Evolutionary conservation across 1,140 invertebrate genomes (phyloP), one percentile per base, ranked within the genome.

Genomic region (Ceratina japonica): DNA sequence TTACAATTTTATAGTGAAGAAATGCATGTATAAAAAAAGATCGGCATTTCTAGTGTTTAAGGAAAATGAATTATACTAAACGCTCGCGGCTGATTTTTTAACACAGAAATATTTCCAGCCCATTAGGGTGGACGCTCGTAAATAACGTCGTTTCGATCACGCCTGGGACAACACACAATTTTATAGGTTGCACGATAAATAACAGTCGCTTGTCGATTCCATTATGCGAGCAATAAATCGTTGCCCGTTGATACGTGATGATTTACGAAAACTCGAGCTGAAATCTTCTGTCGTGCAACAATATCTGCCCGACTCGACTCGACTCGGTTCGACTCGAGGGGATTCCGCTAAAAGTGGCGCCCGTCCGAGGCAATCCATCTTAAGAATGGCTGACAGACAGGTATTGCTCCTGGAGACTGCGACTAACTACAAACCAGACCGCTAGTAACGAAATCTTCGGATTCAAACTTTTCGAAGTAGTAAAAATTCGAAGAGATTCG

Each of bases 321-420:
- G 49, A 49, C 56, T 59, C 51, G 31, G 18, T 20, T 64, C 61
- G 27, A 15, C 16, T 2, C 49, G 64, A 3, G 27, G 54, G 37
- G 58, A 52, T 24, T 12, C 22, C 64, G 65, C 72, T 64, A 83
- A 68, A 61, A 70, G 61, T 24, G 52, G 37, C 24, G 61, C 20
- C 54, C 75, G 76, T 58, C 66, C 54, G 22, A 58, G 51, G 49
- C 76, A 71, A 84, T 83, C 56, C 76, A 65, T 84, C 76, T 83
- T 82, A 24, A 7, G 62, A 18, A 51, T 27, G 27, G 44, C 68
- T 74, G 82, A 84, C 80, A 61, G 82, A 79, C 44, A 59, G 66
- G 54, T 79, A 74, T 73, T 79, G 44, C 65, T 16, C 27, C 15
- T 31, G 75, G 63, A 3, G 37, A 10, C 37, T 44, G 37, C 37